Conservation (phyloP, 2,113 vertebrate genomes). For the Catagonus wagneri region DNA sequence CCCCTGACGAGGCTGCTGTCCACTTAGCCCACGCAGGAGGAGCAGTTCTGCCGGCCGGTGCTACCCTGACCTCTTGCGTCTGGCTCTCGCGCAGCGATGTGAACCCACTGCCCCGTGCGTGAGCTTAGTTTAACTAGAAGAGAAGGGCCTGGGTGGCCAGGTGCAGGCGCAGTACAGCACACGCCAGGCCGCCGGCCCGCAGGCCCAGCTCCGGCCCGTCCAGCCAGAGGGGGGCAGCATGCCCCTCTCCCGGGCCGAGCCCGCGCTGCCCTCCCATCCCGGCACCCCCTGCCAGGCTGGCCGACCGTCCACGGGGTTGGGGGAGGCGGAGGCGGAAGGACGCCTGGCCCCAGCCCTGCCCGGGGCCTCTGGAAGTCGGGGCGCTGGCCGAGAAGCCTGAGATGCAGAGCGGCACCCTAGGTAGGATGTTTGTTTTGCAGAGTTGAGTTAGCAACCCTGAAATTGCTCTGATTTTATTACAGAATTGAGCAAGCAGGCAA, state of each 20-base stretch:
- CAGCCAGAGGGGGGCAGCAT: background rate
- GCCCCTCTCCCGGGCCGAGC: background rate
- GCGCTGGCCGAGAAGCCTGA: accelerated
- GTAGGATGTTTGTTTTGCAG: background rate
- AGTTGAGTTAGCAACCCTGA: background rate
- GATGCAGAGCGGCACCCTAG: background rate
- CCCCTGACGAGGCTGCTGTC: no score
- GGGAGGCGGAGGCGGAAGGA: background rate
- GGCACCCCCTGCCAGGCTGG: background rate
- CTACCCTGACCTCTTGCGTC: background rate
- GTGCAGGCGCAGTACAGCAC: background rate
- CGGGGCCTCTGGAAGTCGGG: background rate
- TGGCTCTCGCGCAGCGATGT: accelerated
- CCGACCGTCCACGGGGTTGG: background rate
- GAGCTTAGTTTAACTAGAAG: background rate
- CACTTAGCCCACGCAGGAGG: accelerated
- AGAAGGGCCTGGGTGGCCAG: background rate
- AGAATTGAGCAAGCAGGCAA: background rate
- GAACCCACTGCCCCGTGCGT: background rate
- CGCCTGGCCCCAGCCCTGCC: accelerated
- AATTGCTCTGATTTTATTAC: background rate
- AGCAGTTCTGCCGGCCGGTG: accelerated
- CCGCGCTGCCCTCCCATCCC: no score
- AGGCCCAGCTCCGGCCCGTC: background rate
- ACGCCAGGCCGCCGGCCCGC: accelerated